Evolutionary conservation across 1,140 invertebrate genomes (phyloP).

Genomic region (Mizuhopecten yessoensis): DNA sequence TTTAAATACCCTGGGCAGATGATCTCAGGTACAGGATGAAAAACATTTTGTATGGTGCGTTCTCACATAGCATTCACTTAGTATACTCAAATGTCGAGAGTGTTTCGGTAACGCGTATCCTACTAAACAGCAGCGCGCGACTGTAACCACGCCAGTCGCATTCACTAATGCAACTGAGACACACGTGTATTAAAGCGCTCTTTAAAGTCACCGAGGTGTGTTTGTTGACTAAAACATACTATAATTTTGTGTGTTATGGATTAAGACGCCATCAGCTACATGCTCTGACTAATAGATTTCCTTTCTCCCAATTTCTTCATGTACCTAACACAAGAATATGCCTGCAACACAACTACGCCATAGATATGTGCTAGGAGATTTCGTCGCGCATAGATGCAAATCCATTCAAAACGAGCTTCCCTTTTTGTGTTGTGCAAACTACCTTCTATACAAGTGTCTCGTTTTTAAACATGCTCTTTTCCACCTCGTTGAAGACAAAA

Average conservation of each 20-base stretch:
- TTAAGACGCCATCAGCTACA: not conserved
- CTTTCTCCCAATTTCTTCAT: too few relatives aligned
- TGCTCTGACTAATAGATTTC: not conserved
- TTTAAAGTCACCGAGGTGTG: not conserved
- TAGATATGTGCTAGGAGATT: not conserved
- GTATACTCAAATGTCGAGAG: not conserved
- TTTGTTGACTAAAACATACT: not conserved
- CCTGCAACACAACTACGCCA: not conserved
- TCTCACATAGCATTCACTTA: not conserved
- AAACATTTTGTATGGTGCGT: not conserved
- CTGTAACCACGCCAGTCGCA: not conserved
- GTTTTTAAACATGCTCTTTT: slow-evolving; percentile 9
- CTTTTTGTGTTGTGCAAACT: not conserved
- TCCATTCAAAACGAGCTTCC: not conserved
- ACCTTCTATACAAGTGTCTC: not conserved
- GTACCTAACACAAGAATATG: too few relatives aligned
- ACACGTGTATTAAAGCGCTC: not conserved
- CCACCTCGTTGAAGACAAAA: slow-evolving; percentile 11
- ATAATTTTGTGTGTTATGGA: not conserved
- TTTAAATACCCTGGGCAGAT: slow-evolving; percentile 22
- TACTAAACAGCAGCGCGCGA: slow-evolving; percentile 29
- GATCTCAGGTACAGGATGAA: not conserved
- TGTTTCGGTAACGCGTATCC: not conserved
- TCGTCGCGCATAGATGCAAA: slow-evolving; percentile 30
- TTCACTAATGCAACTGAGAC: not conserved